Conservation (phyloP, 1,140 invertebrate species). For the Sycophila sp. region DNA sequence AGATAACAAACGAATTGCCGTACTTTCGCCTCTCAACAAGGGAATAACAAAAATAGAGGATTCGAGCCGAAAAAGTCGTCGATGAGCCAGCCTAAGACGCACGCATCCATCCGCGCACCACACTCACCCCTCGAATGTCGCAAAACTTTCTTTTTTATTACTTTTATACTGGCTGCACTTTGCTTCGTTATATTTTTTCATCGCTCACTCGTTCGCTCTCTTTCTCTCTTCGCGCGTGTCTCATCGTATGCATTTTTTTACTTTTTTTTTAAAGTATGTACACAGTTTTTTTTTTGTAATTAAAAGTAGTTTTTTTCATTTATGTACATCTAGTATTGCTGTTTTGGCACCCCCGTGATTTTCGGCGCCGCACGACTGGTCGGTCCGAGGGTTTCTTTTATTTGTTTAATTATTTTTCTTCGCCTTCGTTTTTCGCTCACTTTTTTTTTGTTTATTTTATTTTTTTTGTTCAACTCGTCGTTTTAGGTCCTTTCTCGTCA, state of each 20-base stretch:
- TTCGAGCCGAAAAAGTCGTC: not conserved
- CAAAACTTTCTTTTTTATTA: not conserved
- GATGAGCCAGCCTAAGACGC: not conserved
- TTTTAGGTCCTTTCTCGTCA: conserved; percentile 24
- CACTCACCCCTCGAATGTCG: not conserved
- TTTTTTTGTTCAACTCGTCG: not conserved
- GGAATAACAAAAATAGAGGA: not conserved
- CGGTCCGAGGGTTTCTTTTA: not conserved
- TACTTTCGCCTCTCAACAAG: not conserved
- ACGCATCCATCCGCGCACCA: conserved; percentile 27
- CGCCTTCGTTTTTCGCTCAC: not conserved
- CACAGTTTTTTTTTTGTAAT: conserved; percentile 12
- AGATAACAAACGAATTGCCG: not conserved
- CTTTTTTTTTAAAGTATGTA: conserved; percentile 18
- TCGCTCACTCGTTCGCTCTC: not conserved
- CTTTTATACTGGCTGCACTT: too few species aligned
- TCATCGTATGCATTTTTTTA: conserved; percentile 20
- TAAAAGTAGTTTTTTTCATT: conserved; percentile 17
- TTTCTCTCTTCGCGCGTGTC: not conserved
- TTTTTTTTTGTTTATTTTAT: not conserved
- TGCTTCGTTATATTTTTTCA: too few species aligned
- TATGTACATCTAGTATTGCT: conserved; percentile 38
- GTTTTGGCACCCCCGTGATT: conserved; percentile 27
- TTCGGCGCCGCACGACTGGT: conserved; percentile 3
- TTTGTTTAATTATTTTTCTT: too few species aligned